Evolutionary conservation across 2,888 invertebrate genomes (phyloP).

Genomic region (Galeruca laticollis): DNA sequence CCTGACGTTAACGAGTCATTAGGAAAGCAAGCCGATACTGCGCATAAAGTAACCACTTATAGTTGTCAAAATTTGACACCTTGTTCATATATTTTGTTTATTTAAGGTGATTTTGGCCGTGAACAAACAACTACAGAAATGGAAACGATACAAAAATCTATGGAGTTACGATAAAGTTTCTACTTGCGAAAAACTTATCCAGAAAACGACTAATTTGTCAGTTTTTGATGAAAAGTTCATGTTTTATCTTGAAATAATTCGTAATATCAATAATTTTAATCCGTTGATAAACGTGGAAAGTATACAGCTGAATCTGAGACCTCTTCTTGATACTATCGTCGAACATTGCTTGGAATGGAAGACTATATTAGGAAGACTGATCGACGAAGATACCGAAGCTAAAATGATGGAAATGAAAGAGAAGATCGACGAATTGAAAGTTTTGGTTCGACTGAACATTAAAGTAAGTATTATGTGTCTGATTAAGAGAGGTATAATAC

Average conservation of each 20-base stretch:
- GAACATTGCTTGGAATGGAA: constrained; percentile 87
- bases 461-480: constrained; percentile 63
- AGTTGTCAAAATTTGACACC: no score
- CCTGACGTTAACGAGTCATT: constrained; percentile 78
- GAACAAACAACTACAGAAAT: constrained; percentile 73
- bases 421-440: constrained; percentile 73
- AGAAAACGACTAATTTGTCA: constrained; percentile 73
- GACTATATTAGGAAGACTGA: constrained; percentile 76
- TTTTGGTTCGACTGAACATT: constrained; percentile 81
- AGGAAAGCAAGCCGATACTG: constrained; percentile 75
- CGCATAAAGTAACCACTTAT: constrained; percentile 70
- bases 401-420: constrained; percentile 78
- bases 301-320: constrained; percentile 79
- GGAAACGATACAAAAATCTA: constrained; percentile 80
- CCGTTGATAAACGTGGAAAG: constrained; percentile 76
- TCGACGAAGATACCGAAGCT: constrained; percentile 75
- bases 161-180: constrained; percentile 82
- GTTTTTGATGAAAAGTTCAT: constrained; percentile 88
- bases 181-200: constrained; percentile 83
- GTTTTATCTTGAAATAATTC: constrained; percentile 82
- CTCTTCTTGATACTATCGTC: constrained; percentile 77
- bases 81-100: neutral
- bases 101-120: constrained; percentile 73
- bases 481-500: no score
- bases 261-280: constrained; percentile 67